Base-by-base conservation (phyloP, 2,113 vertebrate species). In the Uropsilus gracilis region DNA sequence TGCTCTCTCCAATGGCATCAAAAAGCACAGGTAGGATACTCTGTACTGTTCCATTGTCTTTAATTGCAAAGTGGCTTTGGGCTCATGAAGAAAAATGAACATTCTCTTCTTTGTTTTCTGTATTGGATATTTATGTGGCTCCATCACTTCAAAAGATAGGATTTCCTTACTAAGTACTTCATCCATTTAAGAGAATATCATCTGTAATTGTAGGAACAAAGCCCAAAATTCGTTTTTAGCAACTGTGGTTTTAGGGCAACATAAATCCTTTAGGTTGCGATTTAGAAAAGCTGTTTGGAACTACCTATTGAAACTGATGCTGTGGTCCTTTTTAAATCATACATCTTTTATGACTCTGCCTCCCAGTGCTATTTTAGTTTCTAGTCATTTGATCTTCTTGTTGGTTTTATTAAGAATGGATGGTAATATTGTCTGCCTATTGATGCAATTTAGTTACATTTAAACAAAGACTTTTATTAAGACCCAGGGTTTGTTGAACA, bases 11-110 rank as follows among this genome's bases (percentile, higher is more conserved):
- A n/a, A 99, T 1, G 99, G 99, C 97, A 98, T 99, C 98, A 98
- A 98, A 96, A 99, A 98, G 55, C 98, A 99, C 98, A 99, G 99
- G 99, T 99, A 98, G 98, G 99, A 77, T 44, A 39, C 28, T 44
- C 69, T 42, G n/a, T 76, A 32, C 5, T 1, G 26, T 61, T 8
- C 20, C 5, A 30, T 57, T 32, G 18, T 10, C 28, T 77, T 63
- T 63, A 37, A 11, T 10, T 68, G 30, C 39, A 24, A 8, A 50
- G 64, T 28, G 8, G 34, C 11, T 57, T 55, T 28, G 55, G n/a
- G 32, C 34, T 66, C 61, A 13, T 37, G 37, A 71, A 12, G 66
- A 71, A 71, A 71, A 8, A 3, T 57, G 9, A 63, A 20, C 22
- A 17, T 77, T 63, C 17, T 59, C 48, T 69, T 66, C 2, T 3